Evolutionary conservation across 2,113 vertebrate genomes (phyloP).

Genomic region (Boleophthalmus pectinirostris): DNA sequence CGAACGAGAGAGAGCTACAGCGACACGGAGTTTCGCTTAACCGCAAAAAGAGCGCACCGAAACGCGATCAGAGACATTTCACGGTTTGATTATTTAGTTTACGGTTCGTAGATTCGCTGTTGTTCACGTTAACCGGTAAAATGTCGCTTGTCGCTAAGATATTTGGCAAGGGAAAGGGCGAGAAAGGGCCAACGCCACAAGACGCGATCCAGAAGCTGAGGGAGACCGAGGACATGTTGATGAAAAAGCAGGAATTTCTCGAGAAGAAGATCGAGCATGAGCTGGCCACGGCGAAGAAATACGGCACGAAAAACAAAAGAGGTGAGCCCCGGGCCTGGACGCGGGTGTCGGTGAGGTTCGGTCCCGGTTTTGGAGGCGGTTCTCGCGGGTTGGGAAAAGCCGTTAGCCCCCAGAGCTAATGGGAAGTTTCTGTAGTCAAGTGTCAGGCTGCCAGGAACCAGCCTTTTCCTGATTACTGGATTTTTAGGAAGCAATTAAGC

Average conservation of each 20-base stretch:
- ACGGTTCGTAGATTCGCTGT: accelerated
- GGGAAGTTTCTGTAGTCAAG: slow-evolving; percentile 27
- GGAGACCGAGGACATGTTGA: slow-evolving; percentile 94
- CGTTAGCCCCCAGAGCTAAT: slow-evolving; percentile 44
- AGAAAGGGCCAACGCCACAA: slow-evolving; percentile 86
- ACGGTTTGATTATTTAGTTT: background rate
- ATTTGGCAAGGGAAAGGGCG: slow-evolving; percentile 85
- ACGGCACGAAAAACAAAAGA: slow-evolving; percentile 96
- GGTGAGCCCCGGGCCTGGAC: slow-evolving; percentile 71
- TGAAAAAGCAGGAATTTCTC: slow-evolving; percentile 93
- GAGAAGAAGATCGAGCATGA: slow-evolving; percentile 95
- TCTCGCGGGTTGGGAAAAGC: background rate
- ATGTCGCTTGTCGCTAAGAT: slow-evolving; percentile 89
- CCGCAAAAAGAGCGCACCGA: background rate
- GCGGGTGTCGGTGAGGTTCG: background rate
- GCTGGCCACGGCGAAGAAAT: slow-evolving; percentile 86
- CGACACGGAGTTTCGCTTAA: background rate
- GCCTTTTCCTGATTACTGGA: background rate
- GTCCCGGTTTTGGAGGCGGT: background rate
- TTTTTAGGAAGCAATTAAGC: background rate
- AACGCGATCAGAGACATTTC: background rate
- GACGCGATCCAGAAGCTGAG: slow-evolving; percentile 92
- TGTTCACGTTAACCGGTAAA: background rate
- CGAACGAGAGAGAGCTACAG: background rate
- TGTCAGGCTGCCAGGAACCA: slow-evolving; percentile 1